Evolutionary conservation across 2,888 invertebrate genomes (phyloP).

Genomic region (Drosophila lacicola): DNA sequence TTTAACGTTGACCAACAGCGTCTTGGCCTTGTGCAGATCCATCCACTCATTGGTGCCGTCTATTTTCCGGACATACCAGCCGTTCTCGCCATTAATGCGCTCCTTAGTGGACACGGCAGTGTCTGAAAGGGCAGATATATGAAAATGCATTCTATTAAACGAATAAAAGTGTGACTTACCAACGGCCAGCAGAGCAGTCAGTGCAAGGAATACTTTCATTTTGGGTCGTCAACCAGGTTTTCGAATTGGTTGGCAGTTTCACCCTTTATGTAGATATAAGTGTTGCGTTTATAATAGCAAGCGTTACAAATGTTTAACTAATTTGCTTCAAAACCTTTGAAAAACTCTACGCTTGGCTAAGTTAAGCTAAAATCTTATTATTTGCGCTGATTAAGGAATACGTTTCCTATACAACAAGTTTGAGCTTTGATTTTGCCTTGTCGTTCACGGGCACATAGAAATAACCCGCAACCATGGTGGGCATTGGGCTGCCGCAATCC

Average conservation of each 20-base stretch:
- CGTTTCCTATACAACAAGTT: too few relatives aligned
- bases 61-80: slow-evolving; percentile 66
- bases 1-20: slow-evolving; percentile 18
- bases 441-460: slow-evolving; percentile 74
- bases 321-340: slow-evolving; percentile 1
- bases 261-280: slow-evolving; percentile 29
- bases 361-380: neutral
- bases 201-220: slow-evolving; percentile 37
- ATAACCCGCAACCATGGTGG: slow-evolving; percentile 58
- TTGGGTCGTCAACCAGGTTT: slow-evolving; percentile 8
- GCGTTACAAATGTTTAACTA: neutral
- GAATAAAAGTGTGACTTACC: slow-evolving; percentile 25
- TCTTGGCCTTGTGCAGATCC: slow-evolving; percentile 51
- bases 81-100: slow-evolving; percentile 57
- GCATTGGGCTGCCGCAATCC: slow-evolving; percentile 59
- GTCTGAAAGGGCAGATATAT: slow-evolving; percentile 9
- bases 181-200: slow-evolving; percentile 36
- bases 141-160: neutral
- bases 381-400: too few relatives aligned
- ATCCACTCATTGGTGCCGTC: slow-evolving; percentile 65
- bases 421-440: slow-evolving; percentile 23
- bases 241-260: neutral
- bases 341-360: neutral
- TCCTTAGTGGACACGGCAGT: slow-evolving; percentile 52
- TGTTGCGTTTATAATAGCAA: too few relatives aligned